Base-by-base conservation (phyloP, 2,888 invertebrate species). In the Minunthozetes semirufus region DNA sequence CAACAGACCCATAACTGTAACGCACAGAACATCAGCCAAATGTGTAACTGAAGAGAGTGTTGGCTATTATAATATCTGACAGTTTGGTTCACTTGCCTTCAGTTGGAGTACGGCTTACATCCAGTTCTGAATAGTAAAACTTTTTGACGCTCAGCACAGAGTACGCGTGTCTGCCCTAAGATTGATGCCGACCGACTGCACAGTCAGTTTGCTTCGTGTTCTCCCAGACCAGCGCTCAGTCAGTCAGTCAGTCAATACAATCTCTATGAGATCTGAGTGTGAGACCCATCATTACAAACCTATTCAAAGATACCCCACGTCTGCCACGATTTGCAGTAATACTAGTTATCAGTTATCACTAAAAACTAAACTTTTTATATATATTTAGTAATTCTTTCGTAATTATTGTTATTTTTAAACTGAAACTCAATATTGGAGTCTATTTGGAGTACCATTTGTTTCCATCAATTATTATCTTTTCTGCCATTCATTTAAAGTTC, bases 151-250 rank as follows among this genome's bases (percentile, higher is more conserved):
- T 27, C 25, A 13, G 27, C 27, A 4, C 59, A 59, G 19, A 27
- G 59, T 63, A 63, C 63, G 63, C 63, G 63, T 63, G 63, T 63
- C 63, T 63, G 63, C 63, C 63, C 33, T 38, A 63, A 63, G 33
- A 63, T 33, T 63, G 63, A 33, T 63, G 63, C 33, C 63, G 29
- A 33, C 63, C 63, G 33, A 33, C 29, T 63, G 63, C 33, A n/a
- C 63, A 15, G 33, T 33, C 13, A 15, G 33, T 33, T 4, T 38
- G 63, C 29, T 29, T n/a, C 22, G 63, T 13, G 63, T 27, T 9
- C 63, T n/a, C 33, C 11, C 63, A 29, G 19, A 42, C 27, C 19
- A 33, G 6, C 27, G 63, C 4, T 63, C 33, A 59, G 25, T 15
- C 19, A 56, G 25, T 15, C 19, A 56, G 48, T 17, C 15, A 48